Conservation (phyloP, 2,113 vertebrate genomes). For the Oryzias celebensis region DNA sequence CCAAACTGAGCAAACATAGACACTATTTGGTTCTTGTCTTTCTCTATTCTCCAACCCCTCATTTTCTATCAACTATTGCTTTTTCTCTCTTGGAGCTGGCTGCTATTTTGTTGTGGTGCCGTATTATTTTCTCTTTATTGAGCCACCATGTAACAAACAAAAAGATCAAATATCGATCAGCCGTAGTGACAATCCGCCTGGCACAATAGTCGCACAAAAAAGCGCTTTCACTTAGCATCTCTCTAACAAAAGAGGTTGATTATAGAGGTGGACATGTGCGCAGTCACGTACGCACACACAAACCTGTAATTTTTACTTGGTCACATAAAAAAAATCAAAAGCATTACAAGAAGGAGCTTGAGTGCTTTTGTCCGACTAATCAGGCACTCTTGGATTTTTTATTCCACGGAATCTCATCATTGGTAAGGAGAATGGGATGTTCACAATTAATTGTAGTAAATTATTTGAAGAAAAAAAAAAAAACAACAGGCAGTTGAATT, state of each 20-base stretch:
- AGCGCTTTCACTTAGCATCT: conserved; percentile 23
- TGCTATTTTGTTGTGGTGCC: conserved; percentile 22
- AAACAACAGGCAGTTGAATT: not conserved
- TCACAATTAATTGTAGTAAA: not conserved
- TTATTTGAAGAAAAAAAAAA: not conserved
- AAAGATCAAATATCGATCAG: conserved; percentile 68
- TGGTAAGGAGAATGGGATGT: not conserved
- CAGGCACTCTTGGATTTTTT: conserved; percentile 8
- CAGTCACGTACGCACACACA: conserved; percentile 9
- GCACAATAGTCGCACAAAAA: conserved; percentile 40
- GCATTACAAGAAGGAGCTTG: conserved; percentile 16
- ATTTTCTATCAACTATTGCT: conserved; percentile 31
- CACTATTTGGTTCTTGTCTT: conserved; percentile 14
- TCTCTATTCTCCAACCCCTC: conserved; percentile 31
- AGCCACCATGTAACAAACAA: conserved; percentile 39
- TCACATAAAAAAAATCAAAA: conserved; percentile 7
- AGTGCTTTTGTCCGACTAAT: conserved; percentile 22
- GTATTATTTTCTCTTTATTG: conserved; percentile 50
- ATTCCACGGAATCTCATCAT: conserved; percentile 2
- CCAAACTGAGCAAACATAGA: conserved; percentile 7
- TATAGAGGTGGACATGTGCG: conserved; percentile 20
- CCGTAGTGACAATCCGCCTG: conserved; percentile 60
- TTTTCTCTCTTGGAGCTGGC: conserved; percentile 34
- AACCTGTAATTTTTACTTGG: conserved; percentile 4
- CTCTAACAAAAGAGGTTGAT: conserved; percentile 51